These are phyloP conservation scores for Heterotis niloticus DNA, from an alignment of 2,113 vertebrate species.

Conservation along the genomic window DNA sequence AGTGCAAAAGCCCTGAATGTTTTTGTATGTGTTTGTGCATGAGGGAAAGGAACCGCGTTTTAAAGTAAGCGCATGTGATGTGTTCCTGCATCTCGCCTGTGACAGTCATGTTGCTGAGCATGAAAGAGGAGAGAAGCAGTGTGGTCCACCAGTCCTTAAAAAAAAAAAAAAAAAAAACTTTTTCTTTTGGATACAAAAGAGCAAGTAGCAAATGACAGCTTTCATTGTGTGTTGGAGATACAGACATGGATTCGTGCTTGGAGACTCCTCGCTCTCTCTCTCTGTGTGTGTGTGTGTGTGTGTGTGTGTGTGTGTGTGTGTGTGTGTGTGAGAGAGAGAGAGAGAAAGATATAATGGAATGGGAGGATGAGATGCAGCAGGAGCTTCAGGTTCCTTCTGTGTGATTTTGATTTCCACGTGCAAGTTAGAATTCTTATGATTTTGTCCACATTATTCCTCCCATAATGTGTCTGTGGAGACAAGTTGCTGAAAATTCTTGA, in stretches of 20 bases:
- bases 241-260: background rate
- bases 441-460: background rate
- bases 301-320: background rate
- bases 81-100: constrained; percentile 43
- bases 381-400: background rate
- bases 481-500: constrained; percentile 30
- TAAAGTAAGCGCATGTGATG: constrained; percentile 30
- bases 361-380: background rate
- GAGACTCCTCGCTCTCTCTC: background rate
- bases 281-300: background rate
- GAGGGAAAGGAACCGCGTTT: constrained; percentile 40
- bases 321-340: no score
- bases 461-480: background rate
- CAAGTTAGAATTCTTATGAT: background rate
- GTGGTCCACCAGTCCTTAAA: constrained; percentile 23
- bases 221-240: background rate
- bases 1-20: background rate
- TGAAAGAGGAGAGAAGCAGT: constrained; percentile 52
- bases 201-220: constrained; percentile 24
- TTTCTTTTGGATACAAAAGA: constrained; percentile 14
- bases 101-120: constrained; percentile 35
- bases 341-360: background rate
- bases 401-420: constrained; percentile 7
- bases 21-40: constrained; percentile 29
- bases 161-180: constrained; percentile 29